These are phyloP conservation scores for Lasioglossum lativentre DNA, from an alignment of 2,888 invertebrate species.

Conservation along the genomic window DNA sequence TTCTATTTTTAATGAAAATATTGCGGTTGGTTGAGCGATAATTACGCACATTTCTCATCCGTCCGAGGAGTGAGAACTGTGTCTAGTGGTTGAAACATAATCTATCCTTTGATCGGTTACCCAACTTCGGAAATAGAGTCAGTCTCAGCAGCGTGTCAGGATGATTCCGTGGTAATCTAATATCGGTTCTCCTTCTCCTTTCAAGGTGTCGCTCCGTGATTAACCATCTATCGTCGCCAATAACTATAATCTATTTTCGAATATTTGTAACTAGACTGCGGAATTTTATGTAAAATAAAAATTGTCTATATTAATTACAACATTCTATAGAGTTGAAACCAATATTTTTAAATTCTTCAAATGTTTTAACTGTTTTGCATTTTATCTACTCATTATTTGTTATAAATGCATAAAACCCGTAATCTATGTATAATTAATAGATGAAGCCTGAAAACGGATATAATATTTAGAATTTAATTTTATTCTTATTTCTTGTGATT, in stretches of 20 bases:
- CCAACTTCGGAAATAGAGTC: slow-evolving; percentile 26
- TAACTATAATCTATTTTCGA: neutral
- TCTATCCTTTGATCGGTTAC: neutral
- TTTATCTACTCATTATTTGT: no score
- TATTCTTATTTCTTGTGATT: no score
- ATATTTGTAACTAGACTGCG: neutral
- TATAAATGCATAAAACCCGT: no score
- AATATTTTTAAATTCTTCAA: no score
- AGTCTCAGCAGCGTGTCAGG: slow-evolving; percentile 30
- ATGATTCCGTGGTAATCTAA: slow-evolving; percentile 55
- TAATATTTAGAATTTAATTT: no score
- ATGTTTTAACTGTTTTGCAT: no score
- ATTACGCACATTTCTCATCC: neutral
- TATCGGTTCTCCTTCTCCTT: slow-evolving; percentile 35
- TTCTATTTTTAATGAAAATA: no score
- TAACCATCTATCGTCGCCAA: slow-evolving; percentile 39
- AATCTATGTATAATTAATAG: no score
- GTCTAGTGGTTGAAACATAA: neutral
- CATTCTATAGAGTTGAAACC: no score
- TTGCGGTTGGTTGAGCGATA: neutral
- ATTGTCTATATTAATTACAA: no score
- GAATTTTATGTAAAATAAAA: no score
- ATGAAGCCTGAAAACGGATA: no score
- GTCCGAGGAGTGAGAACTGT: neutral
- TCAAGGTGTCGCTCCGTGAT: slow-evolving; percentile 27